phyloP scores from a whole-genome alignment of 2,888 invertebrate species.

The Dorcus parallelipipedus region DNA sequence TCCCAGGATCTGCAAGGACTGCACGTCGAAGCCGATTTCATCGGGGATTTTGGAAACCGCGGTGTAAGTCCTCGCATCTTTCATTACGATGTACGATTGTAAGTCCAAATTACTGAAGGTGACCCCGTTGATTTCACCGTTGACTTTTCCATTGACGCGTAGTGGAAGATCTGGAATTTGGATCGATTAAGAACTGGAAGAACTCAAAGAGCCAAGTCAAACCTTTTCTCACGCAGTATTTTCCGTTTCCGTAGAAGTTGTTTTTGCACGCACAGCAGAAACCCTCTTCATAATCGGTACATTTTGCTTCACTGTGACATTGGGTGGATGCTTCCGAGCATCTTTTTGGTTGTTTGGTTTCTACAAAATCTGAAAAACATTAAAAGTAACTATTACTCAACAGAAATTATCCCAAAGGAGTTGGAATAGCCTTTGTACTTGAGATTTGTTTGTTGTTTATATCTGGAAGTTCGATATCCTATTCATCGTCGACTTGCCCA shows the following conservation, averaged over 20 bases:
- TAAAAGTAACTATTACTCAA: not conserved
- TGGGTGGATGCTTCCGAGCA: conserved; percentile 63
- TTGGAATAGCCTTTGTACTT: too few relatives aligned
- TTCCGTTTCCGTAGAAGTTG: conserved; percentile 92
- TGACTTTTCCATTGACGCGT: conserved; percentile 85
- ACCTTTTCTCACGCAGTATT: conserved; percentile 79
- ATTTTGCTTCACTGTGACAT: conserved; percentile 80
- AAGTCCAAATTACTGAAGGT: conserved; percentile 72
- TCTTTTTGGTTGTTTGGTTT: conserved; percentile 22
- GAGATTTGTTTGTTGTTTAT: conserved; percentile 47
- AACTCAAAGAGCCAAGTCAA: conserved; percentile 19
- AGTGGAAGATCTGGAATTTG: conserved; percentile 68
- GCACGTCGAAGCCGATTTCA: conserved; percentile 73
- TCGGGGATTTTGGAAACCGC: conserved; percentile 80
- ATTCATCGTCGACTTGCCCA: conserved; percentile 62
- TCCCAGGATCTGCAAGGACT: conserved; percentile 79
- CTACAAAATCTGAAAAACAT: not conserved
- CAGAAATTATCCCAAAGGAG: not conserved
- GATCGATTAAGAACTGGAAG: conserved; percentile 16
- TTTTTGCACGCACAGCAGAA: conserved; percentile 85
- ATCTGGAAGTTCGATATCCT: conserved; percentile 69
- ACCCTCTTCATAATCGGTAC: conserved; percentile 77
- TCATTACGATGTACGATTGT: conserved; percentile 88
- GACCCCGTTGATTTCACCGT: conserved; percentile 76
- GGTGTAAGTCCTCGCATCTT: conserved; percentile 84